Evolutionary conservation across 2,888 invertebrate species (phyloP).

Genomic region (Achlya flavicornis): DNA sequence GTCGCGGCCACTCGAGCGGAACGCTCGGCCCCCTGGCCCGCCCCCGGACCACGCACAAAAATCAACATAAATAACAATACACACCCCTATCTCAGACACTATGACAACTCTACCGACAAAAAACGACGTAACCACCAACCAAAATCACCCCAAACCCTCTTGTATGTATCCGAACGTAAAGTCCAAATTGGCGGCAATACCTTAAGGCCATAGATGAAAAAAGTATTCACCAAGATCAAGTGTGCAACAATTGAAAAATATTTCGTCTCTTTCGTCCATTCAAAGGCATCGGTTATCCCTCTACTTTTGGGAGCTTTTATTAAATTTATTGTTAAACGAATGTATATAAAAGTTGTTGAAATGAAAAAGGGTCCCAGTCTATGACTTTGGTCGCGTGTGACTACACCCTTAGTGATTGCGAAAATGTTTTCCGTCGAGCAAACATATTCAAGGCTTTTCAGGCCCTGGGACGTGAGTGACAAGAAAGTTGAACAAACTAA

Average conservation of each 20-base stretch:
- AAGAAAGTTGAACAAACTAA: constrained; percentile 38
- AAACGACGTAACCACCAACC: constrained; percentile 40
- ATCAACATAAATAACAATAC: constrained; percentile 84
- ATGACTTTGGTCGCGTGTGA: constrained; percentile 62
- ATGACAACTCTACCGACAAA: constrained; percentile 46
- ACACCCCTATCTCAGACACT: constrained; percentile 82
- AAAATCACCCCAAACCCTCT: constrained; percentile 32
- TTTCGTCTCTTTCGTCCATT: constrained; percentile 81
- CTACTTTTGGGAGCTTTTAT: constrained; percentile 76
- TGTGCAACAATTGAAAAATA: constrained; percentile 84
- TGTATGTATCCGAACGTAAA: constrained; percentile 30
- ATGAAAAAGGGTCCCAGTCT: constrained; percentile 76
- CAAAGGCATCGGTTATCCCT: constrained; percentile 72
- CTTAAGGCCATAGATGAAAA: constrained; percentile 38
- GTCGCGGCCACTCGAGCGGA: constrained; percentile 68
- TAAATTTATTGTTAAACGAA: constrained; percentile 82
- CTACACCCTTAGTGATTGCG: constrained; percentile 42
- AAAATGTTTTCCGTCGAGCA: constrained; percentile 70
- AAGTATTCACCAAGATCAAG: constrained; percentile 47
- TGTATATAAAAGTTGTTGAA: constrained; percentile 82
- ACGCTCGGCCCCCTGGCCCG: constrained; percentile 75
- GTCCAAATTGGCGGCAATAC: constrained; percentile 28
- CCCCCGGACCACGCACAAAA: constrained; percentile 76
- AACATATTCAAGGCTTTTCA: constrained; percentile 82
- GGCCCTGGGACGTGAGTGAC: constrained; percentile 85